Conservation (phyloP, 2,113 vertebrate genomes). For the Aleadryas rufinucha region DNA sequence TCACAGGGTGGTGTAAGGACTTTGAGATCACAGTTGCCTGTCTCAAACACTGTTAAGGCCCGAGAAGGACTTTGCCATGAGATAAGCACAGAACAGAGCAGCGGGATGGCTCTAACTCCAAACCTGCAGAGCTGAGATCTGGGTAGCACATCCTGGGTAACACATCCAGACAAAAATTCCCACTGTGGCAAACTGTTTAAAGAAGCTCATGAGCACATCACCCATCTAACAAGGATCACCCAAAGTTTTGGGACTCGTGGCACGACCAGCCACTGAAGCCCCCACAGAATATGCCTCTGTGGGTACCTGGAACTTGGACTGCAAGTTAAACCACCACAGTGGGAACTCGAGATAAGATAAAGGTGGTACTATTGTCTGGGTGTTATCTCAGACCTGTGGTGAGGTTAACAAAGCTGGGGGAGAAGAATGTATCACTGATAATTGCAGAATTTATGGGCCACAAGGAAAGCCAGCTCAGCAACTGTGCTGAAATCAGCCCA, state of each 20-base stretch:
- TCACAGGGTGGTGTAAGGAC: neutral
- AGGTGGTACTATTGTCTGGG: neutral
- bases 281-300: neutral
- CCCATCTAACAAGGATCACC: neutral
- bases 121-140: neutral
- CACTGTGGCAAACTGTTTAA: rapidly evolving
- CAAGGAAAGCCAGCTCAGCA: neutral
- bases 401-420: neutral
- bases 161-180: neutral
- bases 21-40: rapidly evolving
- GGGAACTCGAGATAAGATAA: neutral
- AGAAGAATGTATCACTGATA: neutral
- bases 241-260: neutral
- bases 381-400: neutral
- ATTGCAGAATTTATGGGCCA: neutral
- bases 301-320: neutral
- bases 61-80: neutral
- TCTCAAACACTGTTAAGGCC: neutral
- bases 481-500: neutral
- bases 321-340: neutral
- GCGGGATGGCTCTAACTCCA: neutral
- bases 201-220: neutral
- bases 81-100: neutral
- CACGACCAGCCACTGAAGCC: neutral
- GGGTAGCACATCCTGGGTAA: neutral